A percentile compares a stretch with the other conserved stretches of the same genome.
These are phyloP conservation scores for Zeugodacus cucurbitae DNA, from an alignment of 1,140 invertebrate species.

Conservation along the genomic window DNA sequence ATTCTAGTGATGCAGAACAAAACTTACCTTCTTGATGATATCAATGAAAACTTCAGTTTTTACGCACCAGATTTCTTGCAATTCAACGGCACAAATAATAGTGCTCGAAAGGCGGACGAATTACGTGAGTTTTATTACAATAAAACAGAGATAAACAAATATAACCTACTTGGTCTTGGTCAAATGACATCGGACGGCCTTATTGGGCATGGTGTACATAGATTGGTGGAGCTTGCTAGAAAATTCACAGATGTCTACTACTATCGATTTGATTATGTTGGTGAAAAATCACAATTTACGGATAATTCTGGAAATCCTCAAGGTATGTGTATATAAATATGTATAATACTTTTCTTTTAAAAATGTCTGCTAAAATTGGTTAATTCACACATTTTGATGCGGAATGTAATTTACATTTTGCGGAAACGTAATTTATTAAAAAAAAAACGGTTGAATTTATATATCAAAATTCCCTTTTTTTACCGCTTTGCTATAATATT, in stretches of 20 bases:
- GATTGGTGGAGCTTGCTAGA: conserved; percentile 66
- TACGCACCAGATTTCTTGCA: no score
- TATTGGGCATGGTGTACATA: conserved; percentile 68
- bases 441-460: no score
- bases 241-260: conserved; percentile 67
- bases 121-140: conserved; percentile 53
- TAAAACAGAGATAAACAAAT: not conserved
- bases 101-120: not conserved
- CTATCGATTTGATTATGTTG: conserved; percentile 67
- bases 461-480: no score
- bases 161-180: conserved; percentile 51
- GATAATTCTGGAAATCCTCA: not conserved
- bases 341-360: no score
- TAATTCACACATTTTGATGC: no score
- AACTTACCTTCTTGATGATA: conserved; percentile 51
- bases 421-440: no score
- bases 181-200: conserved; percentile 67
- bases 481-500: no score
- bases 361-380: no score
- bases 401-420: no score
- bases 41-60: conserved; percentile 48
- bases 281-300: conserved; percentile 46
- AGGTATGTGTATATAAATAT: conserved; percentile 42
- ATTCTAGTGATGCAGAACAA: conserved; percentile 41
- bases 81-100: not conserved